These are phyloP conservation scores for Drosophila nannoptera DNA, from an alignment of 1,140 invertebrate species.

Conservation along the genomic window DNA sequence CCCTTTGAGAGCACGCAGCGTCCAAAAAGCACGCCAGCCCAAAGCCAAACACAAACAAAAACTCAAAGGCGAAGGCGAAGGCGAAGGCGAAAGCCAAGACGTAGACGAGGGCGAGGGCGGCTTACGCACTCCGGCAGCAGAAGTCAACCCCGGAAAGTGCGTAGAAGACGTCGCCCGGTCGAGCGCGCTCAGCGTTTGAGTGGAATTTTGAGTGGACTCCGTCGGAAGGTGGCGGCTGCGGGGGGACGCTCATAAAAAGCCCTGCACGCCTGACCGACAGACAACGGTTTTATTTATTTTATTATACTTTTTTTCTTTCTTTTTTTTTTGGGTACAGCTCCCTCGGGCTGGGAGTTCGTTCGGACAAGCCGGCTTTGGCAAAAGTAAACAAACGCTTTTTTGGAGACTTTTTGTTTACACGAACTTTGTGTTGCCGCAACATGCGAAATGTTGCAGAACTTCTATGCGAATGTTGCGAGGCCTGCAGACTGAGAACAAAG, in stretches of 20 bases:
- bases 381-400: constrained; percentile 74
- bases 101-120: neutral
- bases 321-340: constrained; percentile 35
- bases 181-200: constrained; percentile 10
- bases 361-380: constrained; percentile 61
- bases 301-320: neutral
- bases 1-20: constrained; percentile 57
- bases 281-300: constrained; percentile 27
- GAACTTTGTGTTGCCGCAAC: constrained; percentile 42
- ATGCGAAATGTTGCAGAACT: constrained; percentile 50
- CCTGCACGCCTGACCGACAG: constrained; percentile 34
- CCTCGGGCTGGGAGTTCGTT: constrained; percentile 37
- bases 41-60: constrained; percentile 1
- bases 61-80: too few relatives aligned
- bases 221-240: constrained; percentile 15
- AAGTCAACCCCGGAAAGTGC: constrained; percentile 60
- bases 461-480: constrained; percentile 16
- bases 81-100: too few relatives aligned
- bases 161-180: constrained; percentile 28
- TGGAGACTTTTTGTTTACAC: constrained; percentile 63
- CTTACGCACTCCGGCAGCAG: constrained; percentile 37
- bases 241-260: constrained; percentile 53
- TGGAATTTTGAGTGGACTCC: constrained; percentile 57
- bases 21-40: constrained; percentile 22
- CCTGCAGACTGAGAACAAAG: neutral